Evolutionary conservation across 2,888 invertebrate genomes (phyloP).

Genomic region (Tetragonisca angustula): DNA sequence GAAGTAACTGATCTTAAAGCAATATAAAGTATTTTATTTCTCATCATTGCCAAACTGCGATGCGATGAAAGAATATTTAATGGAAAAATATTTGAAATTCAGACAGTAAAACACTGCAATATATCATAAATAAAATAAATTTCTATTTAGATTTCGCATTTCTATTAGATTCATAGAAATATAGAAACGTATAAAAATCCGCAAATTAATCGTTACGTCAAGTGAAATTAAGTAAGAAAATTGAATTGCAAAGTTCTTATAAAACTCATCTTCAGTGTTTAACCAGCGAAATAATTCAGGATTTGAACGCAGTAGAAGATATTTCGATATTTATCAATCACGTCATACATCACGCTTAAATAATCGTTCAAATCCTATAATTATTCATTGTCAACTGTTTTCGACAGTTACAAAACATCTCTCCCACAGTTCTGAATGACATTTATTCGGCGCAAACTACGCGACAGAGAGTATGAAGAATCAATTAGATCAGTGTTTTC

Average conservation of each 20-base stretch:
- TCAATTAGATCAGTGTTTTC: not conserved
- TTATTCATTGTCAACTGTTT: not conserved
- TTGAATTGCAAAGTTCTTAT: not conserved
- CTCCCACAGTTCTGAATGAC: not conserved
- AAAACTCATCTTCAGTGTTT: not conserved
- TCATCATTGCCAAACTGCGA: too few relatives aligned
- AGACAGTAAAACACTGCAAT: too few relatives aligned
- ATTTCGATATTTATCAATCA: not conserved
- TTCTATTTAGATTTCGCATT: too few relatives aligned
- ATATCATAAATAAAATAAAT: too few relatives aligned
- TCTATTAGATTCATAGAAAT: too few relatives aligned
- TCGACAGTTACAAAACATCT: not conserved
- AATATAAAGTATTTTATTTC: too few relatives aligned
- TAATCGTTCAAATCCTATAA: not conserved
- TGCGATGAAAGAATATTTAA: too few relatives aligned
- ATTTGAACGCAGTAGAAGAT: not conserved
- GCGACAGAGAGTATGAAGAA: not conserved
- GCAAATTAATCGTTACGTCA: too few relatives aligned
- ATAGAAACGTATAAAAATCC: too few relatives aligned
- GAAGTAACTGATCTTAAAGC: too few relatives aligned
- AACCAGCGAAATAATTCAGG: not conserved
- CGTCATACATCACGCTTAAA: not conserved
- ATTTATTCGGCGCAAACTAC: not conserved
- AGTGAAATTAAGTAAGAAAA: too few relatives aligned
- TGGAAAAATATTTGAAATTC: too few relatives aligned